Percentiles rank a stretch among this genome's conserved stretches.
Evolutionary conservation across 2,797 vertebrate genomes (phyloP).

Genomic region (Holocentrus rufus): DNA sequence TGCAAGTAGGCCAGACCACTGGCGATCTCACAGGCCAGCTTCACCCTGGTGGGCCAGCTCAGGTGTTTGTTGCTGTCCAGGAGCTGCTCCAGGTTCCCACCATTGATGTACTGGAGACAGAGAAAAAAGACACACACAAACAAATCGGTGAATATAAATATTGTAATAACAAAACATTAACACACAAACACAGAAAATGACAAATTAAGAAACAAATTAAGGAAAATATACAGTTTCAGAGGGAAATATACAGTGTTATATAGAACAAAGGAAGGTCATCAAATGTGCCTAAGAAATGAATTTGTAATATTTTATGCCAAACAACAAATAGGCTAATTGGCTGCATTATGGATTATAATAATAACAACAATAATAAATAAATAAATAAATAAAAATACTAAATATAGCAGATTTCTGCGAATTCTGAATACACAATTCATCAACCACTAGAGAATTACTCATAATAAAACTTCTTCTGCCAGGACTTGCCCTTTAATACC

Average conservation of each 20-base stretch:
- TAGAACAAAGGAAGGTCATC: background rate
- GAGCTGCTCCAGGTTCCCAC: slow-evolving; percentile 96
- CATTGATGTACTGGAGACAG: slow-evolving; percentile 93
- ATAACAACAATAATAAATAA: too few relatives aligned
- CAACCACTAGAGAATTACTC: background rate
- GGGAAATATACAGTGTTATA: background rate
- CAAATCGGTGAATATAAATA: background rate
- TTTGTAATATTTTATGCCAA: background rate
- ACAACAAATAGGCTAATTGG: too few relatives aligned
- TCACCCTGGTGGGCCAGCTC: slow-evolving; percentile 90
- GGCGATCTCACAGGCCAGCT: slow-evolving; percentile 90
- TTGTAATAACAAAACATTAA: background rate
- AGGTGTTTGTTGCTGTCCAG: slow-evolving; percentile 93
- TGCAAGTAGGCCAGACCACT: slow-evolving; percentile 94
- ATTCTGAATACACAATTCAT: background rate
- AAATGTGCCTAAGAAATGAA: background rate
- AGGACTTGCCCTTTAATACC: background rate
- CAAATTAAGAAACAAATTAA: background rate
- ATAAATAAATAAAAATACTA: background rate
- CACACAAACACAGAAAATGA: background rate
- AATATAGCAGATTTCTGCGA: background rate
- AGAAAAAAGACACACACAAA: background rate
- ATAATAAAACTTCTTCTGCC: background rate
- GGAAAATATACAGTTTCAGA: background rate
- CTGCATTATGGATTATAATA: background rate